These are phyloP conservation scores for Abrostola triplasia DNA, from an alignment of 2,888 invertebrate genomes.

Conservation along the genomic window DNA sequence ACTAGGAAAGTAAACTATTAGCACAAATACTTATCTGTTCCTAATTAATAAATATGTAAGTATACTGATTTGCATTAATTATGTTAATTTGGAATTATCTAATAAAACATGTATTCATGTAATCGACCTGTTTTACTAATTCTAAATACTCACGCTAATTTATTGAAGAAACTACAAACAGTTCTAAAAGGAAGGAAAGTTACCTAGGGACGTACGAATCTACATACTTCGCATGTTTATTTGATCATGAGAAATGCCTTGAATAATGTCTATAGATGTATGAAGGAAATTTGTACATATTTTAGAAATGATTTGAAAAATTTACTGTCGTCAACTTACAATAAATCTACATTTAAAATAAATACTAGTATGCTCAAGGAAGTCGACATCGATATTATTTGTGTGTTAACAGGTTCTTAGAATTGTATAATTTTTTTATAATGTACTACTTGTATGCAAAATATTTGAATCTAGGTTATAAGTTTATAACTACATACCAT, in stretches of 20 bases:
- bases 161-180: slow-evolving; percentile 13
- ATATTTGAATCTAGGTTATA: too few species aligned
- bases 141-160: slow-evolving; percentile 5
- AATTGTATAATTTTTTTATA: too few species aligned
- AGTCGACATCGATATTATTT: not conserved
- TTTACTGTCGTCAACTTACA: not conserved
- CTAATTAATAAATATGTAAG: not conserved
- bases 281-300: not conserved
- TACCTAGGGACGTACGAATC: slow-evolving; percentile 4
- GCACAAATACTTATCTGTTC: not conserved
- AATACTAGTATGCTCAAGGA: too few species aligned
- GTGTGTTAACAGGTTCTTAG: too few species aligned
- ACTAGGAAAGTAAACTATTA: too few species aligned
- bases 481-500: not conserved
- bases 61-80: not conserved
- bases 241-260: not conserved
- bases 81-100: slow-evolving; percentile 1
- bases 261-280: not conserved
- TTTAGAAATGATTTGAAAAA: not conserved
- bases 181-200: slow-evolving; percentile 3
- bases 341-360: too few species aligned
- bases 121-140: not conserved
- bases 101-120: not conserved
- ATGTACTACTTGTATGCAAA: too few species aligned
- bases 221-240: not conserved